Evolutionary conservation across 2,888 invertebrate species (phyloP).

Genomic region (Argyresthia goedartella): DNA sequence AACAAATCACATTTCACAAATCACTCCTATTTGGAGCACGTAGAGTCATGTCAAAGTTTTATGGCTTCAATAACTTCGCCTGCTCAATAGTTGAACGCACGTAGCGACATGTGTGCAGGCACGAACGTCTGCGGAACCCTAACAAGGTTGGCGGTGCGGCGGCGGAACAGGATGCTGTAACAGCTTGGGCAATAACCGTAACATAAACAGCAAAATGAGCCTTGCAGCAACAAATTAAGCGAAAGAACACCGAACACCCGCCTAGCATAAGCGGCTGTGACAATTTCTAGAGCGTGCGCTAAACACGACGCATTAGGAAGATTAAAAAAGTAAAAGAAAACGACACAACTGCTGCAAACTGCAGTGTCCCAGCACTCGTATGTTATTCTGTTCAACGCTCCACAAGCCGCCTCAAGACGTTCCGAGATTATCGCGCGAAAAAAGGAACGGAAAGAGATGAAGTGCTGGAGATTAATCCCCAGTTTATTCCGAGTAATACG

Average conservation of each 20-base stretch:
- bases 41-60: too few species aligned
- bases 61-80: too few species aligned
- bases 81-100: too few species aligned
- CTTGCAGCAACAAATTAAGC: constrained; percentile 4
- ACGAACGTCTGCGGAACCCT: constrained; percentile 3
- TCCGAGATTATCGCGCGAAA: not conserved
- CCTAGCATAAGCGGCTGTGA: constrained; percentile 29
- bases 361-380: constrained; percentile 14
- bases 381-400: not conserved
- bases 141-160: constrained; percentile 9
- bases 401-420: not conserved
- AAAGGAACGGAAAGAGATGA: not conserved
- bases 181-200: constrained; percentile 10
- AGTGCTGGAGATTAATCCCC: not conserved
- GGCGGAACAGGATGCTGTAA: constrained; percentile 17
- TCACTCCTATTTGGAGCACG: too few species aligned
- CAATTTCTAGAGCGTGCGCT: constrained; percentile 44
- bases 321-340: constrained; percentile 63
- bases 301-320: constrained; percentile 60
- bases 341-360: constrained; percentile 20
- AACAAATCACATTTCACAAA: too few species aligned
- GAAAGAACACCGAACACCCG: constrained; percentile 2
- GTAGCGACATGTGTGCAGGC: not conserved
- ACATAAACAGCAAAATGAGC: constrained; percentile 4
- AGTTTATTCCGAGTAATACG: not conserved